Percentiles rank a stretch among this genome's conserved stretches.
Conservation (phyloP, 2,797 vertebrate genomes). For the Petrocephalus sullivani region DNA sequence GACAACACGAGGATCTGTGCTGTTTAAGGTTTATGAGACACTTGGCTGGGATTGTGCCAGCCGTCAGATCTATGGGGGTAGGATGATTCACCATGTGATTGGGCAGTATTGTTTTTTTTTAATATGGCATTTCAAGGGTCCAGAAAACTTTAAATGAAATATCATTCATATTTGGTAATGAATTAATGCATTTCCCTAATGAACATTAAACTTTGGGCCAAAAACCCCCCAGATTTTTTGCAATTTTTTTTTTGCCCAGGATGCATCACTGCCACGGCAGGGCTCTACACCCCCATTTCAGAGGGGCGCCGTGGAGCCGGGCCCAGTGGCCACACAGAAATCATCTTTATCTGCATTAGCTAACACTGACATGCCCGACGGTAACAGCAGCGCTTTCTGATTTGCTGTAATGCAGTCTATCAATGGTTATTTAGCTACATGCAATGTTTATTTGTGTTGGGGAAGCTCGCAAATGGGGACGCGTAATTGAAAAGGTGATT, state of each 20-base stretch:
- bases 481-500: not conserved
- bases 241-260: not conserved
- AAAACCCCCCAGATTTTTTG: not conserved
- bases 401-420: not conserved
- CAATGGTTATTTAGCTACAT: constrained; percentile 4
- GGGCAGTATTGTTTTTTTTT: not conserved
- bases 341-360: not conserved
- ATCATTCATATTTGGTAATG: not conserved
- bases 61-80: not conserved
- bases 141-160: not conserved
- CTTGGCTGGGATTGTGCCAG: not conserved
- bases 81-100: not conserved
- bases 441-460: not conserved
- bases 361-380: not conserved
- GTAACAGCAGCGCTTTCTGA: not conserved
- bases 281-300: not conserved
- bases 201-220: not conserved
- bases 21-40: not conserved
- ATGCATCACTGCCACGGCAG: not conserved
- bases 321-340: not conserved
- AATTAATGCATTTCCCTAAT: not conserved
- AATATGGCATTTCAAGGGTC: not conserved
- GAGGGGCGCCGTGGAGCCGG: not conserved
- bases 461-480: not conserved
- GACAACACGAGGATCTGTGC: not conserved